Base-by-base conservation (phyloP, 2,888 invertebrate genomes). In the Sinodicranocentrus sp. region DNA sequence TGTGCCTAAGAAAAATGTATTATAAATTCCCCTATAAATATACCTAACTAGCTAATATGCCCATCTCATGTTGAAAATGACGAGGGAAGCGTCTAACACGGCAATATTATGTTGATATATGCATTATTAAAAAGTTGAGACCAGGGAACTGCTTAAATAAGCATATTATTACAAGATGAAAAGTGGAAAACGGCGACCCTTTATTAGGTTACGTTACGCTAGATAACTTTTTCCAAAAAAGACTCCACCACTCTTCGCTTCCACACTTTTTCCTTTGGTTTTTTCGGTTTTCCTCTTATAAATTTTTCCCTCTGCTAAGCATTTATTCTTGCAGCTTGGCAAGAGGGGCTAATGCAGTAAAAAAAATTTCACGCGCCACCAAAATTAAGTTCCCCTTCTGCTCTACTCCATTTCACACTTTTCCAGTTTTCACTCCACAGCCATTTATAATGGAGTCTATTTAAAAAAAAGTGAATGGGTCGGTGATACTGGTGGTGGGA, bases 341-440 rank as follows among this genome's bases (percentile, higher is more conserved):
- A 54, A 63, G 39, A 77, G 52, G 39, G 59, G 75, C 43, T 78
- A 78, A 78, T 78, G 78, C 70, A 78, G 70, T 84, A 84, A 87
- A 88, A 33, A 33, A 87, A 88, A 88, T 88, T 88, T 88, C 88
- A 88, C 88, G 88, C 87, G 85, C 86, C 84, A 87, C 86, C 85
- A 86, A 88, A 88, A 87, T 87, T 86, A 87, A 88, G 85, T 88
- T 87, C 86, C 87, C 86, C 88, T 75, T 68, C 19, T 19, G 72
- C 68, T 76, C 48, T 87, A 78, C 87, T 85, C 88, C 84, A 88
- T 87, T 88, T 88, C 88, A 88, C 88, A 88, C 87, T 88, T 84
- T 87, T 88, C 87, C 75, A 83, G 85, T 88, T 88, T 82, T 80
- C 84, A 77, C 85, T 80, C 78, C 68, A 83, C 85, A 85, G 85